Evolutionary conservation across 2,113 vertebrate species (phyloP).

Genomic region (Saccopteryx bilineata): DNA sequence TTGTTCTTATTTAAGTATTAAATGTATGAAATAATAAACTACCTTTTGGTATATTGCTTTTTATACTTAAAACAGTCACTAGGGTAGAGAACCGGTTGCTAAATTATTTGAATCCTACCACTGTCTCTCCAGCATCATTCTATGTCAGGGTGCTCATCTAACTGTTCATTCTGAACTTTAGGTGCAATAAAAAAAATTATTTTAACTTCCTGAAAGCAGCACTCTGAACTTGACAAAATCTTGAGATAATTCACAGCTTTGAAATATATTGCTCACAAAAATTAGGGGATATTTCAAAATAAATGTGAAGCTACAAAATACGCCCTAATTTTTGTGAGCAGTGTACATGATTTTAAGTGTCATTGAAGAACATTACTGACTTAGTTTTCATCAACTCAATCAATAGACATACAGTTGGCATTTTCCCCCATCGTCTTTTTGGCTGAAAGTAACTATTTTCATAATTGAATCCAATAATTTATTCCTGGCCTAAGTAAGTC

Average conservation of each 20-base stretch:
- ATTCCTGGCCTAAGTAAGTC: background rate
- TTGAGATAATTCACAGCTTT: conserved; percentile 20
- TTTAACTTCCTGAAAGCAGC: conserved; percentile 22
- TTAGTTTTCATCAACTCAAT: conserved; percentile 47
- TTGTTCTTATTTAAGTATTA: too few relatives aligned
- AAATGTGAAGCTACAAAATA: too few relatives aligned
- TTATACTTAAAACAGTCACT: too few relatives aligned
- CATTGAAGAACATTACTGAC: conserved; percentile 40
- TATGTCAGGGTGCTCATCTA: conserved; percentile 6
- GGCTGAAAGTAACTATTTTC: conserved; percentile 5
- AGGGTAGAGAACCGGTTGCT: too few relatives aligned
- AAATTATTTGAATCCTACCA: too few relatives aligned
- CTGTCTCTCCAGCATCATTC: background rate
- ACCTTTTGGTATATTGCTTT: too few relatives aligned
- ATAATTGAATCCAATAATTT: conserved; percentile 55
- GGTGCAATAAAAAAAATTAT: background rate
- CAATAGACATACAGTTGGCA: conserved; percentile 11
- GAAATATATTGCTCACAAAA: background rate
- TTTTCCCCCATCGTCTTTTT: conserved; percentile 5
- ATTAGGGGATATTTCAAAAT: too few relatives aligned
- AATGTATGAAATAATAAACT: too few relatives aligned
- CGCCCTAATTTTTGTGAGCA: too few relatives aligned
- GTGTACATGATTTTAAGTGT: background rate
- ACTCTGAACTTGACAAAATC: background rate
- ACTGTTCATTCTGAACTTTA: background rate